Conservation (phyloP, 1,140 invertebrate species). For the Drosophila eugracilis region DNA sequence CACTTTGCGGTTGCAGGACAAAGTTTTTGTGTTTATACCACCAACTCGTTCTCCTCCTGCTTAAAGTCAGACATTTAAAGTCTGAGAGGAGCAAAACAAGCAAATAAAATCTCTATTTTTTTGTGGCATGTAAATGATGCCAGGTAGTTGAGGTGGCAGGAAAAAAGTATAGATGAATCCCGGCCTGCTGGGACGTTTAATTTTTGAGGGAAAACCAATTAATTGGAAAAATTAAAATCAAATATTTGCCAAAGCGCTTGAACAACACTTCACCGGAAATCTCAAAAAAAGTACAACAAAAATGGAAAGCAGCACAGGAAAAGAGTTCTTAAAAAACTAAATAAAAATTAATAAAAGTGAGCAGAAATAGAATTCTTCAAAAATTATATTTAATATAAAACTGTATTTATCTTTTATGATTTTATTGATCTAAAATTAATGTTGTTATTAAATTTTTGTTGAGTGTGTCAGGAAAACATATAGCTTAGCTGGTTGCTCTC, state of each 20-base stretch:
- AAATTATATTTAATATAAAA: too few relatives aligned
- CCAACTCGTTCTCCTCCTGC: constrained; percentile 10
- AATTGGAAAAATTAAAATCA: constrained; percentile 83
- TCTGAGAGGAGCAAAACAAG: constrained; percentile 26
- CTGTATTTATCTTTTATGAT: neutral
- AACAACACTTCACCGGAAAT: constrained; percentile 61
- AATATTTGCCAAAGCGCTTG: constrained; percentile 81
- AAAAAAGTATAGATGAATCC: constrained; percentile 8
- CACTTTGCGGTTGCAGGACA: constrained; percentile 52
- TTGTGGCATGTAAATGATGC: constrained; percentile 32
- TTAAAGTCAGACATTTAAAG: constrained; percentile 39
- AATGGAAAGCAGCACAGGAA: constrained; percentile 1
- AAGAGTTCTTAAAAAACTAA: neutral
- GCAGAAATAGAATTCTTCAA: constrained; percentile 1
- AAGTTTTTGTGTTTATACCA: constrained; percentile 64
- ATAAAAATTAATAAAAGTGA: too few relatives aligned
- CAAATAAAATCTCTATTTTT: constrained; percentile 10
- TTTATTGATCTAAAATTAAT: neutral
- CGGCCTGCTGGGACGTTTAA: constrained; percentile 47
- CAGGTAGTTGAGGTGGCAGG: constrained; percentile 8
- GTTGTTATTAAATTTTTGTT: neutral
- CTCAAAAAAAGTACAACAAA: constrained; percentile 22
- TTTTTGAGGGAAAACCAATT: constrained; percentile 81
- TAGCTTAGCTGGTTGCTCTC: constrained; percentile 34
- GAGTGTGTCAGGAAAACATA: constrained; percentile 17